Base-by-base conservation (phyloP, 2,113 vertebrate genomes). In the Mus pahari region DNA sequence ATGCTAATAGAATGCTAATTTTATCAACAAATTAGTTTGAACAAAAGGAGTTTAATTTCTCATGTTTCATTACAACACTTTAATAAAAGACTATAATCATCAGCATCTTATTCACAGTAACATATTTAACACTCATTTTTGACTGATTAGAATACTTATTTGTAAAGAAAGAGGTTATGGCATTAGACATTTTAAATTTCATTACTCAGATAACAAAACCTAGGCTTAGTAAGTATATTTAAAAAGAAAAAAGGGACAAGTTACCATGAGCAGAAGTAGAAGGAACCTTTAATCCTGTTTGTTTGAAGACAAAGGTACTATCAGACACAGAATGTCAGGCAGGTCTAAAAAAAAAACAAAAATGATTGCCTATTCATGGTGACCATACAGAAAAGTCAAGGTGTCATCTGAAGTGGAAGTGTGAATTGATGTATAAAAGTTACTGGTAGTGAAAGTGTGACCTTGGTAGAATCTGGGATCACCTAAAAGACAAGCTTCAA, bases 51-150 rank as follows among this genome's bases (percentile, higher is more conserved):
- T 19, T 89, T 48, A 12, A 74, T 83, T 50, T 82, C 28, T 87
- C 89, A 39, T 78, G 16, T 60, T 77, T 89, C 83, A 81, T 89
- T 93, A 5, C 64, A 89, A 5, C 42, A 77, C 58, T 87, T 92
- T 58, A n/a, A 39, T 26, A n/a, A 33, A 89, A 71, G 68, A 42
- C 70, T 86, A 87, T 36, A 45, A 66, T 53, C 36, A 84, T 36
- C 42, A 58, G 50, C 55, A 42, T 66, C 7, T 66, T 90, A 24
- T 83, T 86, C 6, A 86, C 13, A 71, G 73, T 66, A 31, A 86
- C 33, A 66, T 42, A 73, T 94, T 93, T 68, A 89, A 71, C 28
- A 78, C 4, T n/a, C 5, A 68, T 22, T 92, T 94, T 94, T 92
- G 83, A 88, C 66, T 74, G 3, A 83, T 68, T 24, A 84, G 19